phyloP scores from a whole-genome alignment of 1,140 invertebrate genomes.

The Drosophila nikananu region DNA sequence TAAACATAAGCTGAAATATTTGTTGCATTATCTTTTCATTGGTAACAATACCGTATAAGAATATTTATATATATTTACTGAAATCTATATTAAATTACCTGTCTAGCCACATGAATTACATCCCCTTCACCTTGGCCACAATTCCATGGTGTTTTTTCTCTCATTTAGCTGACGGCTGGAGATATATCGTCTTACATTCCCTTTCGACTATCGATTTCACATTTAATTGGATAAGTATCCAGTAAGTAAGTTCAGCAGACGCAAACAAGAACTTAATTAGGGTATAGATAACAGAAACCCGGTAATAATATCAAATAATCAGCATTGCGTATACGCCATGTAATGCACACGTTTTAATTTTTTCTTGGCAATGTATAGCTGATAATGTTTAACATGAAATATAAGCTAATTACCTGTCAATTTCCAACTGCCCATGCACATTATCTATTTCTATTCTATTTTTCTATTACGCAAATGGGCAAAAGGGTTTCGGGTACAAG shows the following conservation, averaged over 20 bases:
- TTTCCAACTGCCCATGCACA: neutral
- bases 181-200: slow-evolving; percentile 36
- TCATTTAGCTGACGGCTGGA: slow-evolving; percentile 4
- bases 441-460: slow-evolving; percentile 3
- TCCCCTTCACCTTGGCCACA: neutral
- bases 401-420: slow-evolving; percentile 22
- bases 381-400: slow-evolving; percentile 8
- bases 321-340: slow-evolving; percentile 6
- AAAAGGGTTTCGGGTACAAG: neutral
- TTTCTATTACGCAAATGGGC: neutral
- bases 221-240: slow-evolving; percentile 62
- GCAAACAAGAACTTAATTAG: slow-evolving; percentile 54
- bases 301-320: slow-evolving; percentile 57
- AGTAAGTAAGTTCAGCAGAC: neutral
- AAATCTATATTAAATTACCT: slow-evolving; percentile 1
- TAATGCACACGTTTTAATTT: neutral
- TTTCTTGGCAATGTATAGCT: neutral
- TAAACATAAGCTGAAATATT: too few relatives aligned
- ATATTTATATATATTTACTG: neutral
- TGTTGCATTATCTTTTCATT: neutral
- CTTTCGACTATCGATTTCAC: slow-evolving; percentile 49
- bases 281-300: neutral
- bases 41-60: neutral
- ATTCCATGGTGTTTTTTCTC: slow-evolving; percentile 10
- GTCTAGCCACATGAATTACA: neutral